Conservation (phyloP, 2,888 invertebrate species). For the Catocala nupta region DNA sequence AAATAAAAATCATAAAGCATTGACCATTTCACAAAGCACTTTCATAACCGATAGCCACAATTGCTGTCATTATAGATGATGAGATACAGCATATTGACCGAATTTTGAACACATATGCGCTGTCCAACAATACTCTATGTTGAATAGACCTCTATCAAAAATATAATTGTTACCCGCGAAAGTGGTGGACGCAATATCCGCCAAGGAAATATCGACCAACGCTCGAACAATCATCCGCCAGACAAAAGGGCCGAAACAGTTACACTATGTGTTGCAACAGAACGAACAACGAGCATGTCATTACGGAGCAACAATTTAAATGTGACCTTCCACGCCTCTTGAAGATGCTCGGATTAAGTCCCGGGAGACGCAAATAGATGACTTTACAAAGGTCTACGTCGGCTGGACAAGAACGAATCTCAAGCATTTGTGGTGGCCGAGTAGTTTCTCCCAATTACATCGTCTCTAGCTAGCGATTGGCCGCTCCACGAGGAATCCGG, state of each 20-base stretch:
- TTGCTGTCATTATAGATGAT: conserved; percentile 46
- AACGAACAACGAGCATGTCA: conserved; percentile 72
- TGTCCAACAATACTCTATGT: conserved; percentile 38
- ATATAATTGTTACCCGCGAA: conserved; percentile 67
- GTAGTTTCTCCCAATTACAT: conserved; percentile 86
- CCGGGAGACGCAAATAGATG: conserved; percentile 43
- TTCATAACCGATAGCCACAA: conserved; percentile 35
- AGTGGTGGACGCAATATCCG: conserved; percentile 62
- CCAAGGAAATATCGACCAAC: conserved; percentile 69
- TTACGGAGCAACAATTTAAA: conserved; percentile 69
- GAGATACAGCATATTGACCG: conserved; percentile 39
- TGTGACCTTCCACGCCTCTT: conserved; percentile 61
- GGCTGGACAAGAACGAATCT: conserved; percentile 72
- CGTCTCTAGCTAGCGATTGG: conserved; percentile 83
- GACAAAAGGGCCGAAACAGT: conserved; percentile 83
- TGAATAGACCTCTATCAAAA: conserved; percentile 50
- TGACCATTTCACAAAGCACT: conserved; percentile 32
- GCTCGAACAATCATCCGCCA: conserved; percentile 72
- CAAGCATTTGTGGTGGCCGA: conserved; percentile 81
- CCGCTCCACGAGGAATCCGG: conserved; percentile 80
- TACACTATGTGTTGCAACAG: conserved; percentile 71
- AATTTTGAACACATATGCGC: conserved; percentile 42
- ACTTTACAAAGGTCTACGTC: conserved; percentile 67
- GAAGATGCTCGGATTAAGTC: conserved; percentile 43
- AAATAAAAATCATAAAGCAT: conserved; percentile 21